Base-by-base conservation (phyloP, 2,113 vertebrate genomes). In the Corydoras maculifer region DNA sequence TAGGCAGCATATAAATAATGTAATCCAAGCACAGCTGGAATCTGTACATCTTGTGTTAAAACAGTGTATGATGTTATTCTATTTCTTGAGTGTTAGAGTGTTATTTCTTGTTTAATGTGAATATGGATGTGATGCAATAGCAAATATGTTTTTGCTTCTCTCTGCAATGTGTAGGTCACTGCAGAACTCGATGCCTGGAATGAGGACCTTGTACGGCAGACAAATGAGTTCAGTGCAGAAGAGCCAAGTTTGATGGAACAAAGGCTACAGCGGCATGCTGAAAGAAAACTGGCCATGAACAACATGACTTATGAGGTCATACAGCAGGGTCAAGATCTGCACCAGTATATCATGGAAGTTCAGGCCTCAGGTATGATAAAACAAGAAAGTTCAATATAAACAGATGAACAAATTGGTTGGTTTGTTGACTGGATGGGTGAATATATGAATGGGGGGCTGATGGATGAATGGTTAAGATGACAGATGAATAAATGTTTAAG, bases 311-410 rank as follows among this genome's bases (percentile, higher is more conserved):
- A 96, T 29, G 97, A 99, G 83, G 95, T 98, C 76, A 94, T 98
- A 84, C 96, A 98, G 77, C 97, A 99, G 81, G 97, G 97, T 2
- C 95, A 99, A 62, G 97, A 98, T 82, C 89, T 99, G 70, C 96
- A 98, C 75, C 97, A 98, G 32, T 99, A 98, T 83, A 99, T 99
- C 83, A 97, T 98, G 96, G 96, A 99, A 81, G 97, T 98, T 31
- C 97, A 99, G 79, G 97, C 97, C 48, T 98, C 97, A 91, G 97
- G 97, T 97, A 73, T 64, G 65, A 50, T 14, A 59, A 70, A 53
- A 31, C 32, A 32, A 32, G 14, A 61, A 15, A 50, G 50, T 15
- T 49, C 35, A 35, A 58, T 57, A 14, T 12, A 60, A 7, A 30
- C 10, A 48, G 9, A n/a, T 3, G 35, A 29, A 11, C 2, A 25